Percentiles rank a stretch among this genome's conserved stretches.
phyloP scores from a whole-genome alignment of 2,888 invertebrate species.

The Pseudococcus longispinus region DNA sequence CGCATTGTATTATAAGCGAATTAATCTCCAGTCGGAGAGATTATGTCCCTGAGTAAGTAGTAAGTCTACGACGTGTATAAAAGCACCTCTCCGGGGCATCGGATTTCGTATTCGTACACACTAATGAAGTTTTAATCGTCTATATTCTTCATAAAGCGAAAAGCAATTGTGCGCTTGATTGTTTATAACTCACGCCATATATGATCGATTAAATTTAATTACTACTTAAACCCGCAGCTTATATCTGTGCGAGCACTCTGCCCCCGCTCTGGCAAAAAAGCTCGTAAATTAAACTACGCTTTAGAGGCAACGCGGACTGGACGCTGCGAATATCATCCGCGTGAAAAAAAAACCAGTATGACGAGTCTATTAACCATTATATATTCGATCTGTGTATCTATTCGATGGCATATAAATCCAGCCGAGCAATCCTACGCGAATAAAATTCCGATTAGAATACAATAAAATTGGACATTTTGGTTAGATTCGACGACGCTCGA shows the following conservation, averaged over 20 bases:
- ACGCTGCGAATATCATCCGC: neutral
- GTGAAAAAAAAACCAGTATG: neutral
- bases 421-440: neutral
- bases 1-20: neutral
- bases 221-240: neutral
- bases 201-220: constrained; percentile 34
- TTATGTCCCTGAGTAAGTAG: neutral
- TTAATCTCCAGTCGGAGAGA: neutral
- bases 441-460: neutral
- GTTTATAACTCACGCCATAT: neutral
- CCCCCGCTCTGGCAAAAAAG: neutral
- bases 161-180: constrained; percentile 1
- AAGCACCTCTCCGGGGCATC: neutral
- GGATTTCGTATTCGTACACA: neutral
- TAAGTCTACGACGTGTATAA: neutral
- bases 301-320: neutral
- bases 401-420: neutral
- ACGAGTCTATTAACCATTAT: constrained; percentile 12
- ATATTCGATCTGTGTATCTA: neutral
- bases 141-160: neutral
- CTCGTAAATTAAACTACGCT: neutral
- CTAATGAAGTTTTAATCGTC: constrained; percentile 11
- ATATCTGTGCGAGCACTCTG: neutral
- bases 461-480: neutral
- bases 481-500: neutral